These are phyloP conservation scores for Porites evermanni DNA, from an alignment of 92 coral and sea anemone species.

Conservation along the genomic window DNA sequence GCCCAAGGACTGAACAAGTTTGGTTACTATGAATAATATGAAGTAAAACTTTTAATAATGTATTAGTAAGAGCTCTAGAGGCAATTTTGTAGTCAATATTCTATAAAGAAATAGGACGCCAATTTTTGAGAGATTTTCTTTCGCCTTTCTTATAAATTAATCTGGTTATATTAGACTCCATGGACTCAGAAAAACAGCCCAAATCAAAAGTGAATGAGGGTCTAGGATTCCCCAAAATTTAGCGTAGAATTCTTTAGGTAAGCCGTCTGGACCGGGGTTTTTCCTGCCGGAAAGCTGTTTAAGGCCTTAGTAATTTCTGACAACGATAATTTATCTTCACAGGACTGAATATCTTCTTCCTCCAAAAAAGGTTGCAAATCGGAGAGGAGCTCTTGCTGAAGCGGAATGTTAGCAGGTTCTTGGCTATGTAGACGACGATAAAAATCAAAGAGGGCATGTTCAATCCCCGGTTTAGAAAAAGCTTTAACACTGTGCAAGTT, in stretches of 20 bases:
- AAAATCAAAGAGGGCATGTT: not conserved
- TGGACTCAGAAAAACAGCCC: not conserved
- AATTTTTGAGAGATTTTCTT: not conserved
- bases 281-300: not conserved
- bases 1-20: not conserved
- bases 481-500: not conserved
- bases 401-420: not conserved
- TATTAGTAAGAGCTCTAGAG: not conserved
- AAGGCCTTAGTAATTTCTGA: constrained; percentile 14
- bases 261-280: not conserved
- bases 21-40: not conserved
- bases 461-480: not conserved
- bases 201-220: not conserved
- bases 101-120: not conserved
- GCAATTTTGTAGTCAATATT: constrained; percentile 3
- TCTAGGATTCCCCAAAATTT: not conserved
- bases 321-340: constrained; percentile 47
- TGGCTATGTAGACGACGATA: constrained; percentile 10
- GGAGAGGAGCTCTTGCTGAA: not conserved
- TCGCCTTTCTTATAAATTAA: not conserved
- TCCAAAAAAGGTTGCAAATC: not conserved
- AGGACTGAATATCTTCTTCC: not conserved
- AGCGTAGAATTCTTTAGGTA: constrained; percentile 11
- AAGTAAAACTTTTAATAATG: constrained; percentile 10
- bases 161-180: not conserved